These are phyloP conservation scores for Drosophila mimica DNA, from an alignment of 2,888 invertebrate species.

Conservation along the genomic window DNA sequence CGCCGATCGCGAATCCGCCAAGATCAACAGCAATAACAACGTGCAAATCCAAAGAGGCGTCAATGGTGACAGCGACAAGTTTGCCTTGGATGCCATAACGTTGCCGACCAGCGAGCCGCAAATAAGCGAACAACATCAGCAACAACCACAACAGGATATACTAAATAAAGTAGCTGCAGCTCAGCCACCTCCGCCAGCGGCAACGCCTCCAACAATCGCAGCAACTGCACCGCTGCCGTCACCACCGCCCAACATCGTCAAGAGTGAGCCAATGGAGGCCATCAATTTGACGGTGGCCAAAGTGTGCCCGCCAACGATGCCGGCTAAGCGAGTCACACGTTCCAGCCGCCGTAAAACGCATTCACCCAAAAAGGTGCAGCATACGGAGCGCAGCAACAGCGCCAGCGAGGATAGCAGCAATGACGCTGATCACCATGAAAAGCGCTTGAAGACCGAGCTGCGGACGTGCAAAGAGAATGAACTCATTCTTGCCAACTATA, in stretches of 20 bases:
- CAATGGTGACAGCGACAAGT: slow-evolving; percentile 50
- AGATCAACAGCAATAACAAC: slow-evolving; percentile 54
- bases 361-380: slow-evolving; percentile 68
- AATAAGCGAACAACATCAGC: background rate
- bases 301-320: slow-evolving; percentile 20
- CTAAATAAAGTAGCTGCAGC: background rate
- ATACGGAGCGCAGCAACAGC: slow-evolving; percentile 48
- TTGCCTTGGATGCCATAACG: slow-evolving; percentile 19
- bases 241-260: slow-evolving; percentile 11
- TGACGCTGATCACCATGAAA: slow-evolving; percentile 37
- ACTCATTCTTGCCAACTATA: slow-evolving; percentile 70
- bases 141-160: slow-evolving; percentile 1
- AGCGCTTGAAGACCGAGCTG: slow-evolving; percentile 49
- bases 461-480: slow-evolving; percentile 66
- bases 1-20: slow-evolving; percentile 70
- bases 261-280: slow-evolving; percentile 55
- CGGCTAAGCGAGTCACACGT: slow-evolving; percentile 46
- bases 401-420: slow-evolving; percentile 47
- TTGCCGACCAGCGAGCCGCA: slow-evolving; percentile 14
- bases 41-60: slow-evolving; percentile 48
- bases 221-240: background rate
- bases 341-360: slow-evolving; percentile 71
- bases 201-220: background rate
- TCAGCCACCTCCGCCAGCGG: background rate
- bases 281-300: slow-evolving; percentile 63